Percentiles rank a stretch among this genome's conserved stretches.
Conservation (phyloP, 2,113 vertebrate genomes). For the mouse (Mus musculus) region DNA sequence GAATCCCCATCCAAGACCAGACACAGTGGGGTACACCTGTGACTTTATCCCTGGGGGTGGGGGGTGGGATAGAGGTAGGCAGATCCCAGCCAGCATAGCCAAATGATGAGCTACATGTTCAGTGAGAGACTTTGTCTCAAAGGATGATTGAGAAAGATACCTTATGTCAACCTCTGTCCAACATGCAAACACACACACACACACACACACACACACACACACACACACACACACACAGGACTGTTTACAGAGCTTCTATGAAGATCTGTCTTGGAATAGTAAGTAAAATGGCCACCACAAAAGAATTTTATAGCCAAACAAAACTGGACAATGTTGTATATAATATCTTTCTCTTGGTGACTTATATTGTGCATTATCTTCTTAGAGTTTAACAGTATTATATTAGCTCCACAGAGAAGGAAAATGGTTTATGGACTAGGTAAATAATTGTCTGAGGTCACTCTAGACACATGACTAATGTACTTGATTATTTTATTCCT, state of each 20-base stretch:
- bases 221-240: neutral
- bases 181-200: neutral
- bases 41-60: neutral
- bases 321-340: neutral
- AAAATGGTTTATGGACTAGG: neutral
- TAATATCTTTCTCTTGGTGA: neutral
- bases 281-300: neutral
- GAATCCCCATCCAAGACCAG: neutral
- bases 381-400: neutral
- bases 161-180: neutral
- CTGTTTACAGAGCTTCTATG: neutral
- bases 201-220: neutral
- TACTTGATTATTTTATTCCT: neutral
- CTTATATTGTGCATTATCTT: neutral
- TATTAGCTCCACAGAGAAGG: neutral
- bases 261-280: neutral
- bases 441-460: neutral
- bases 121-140: neutral
- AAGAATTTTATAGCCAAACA: neutral
- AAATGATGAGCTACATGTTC: neutral
- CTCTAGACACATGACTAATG: neutral
- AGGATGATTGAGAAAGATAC: neutral
- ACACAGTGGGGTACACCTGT: neutral
- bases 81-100: neutral
- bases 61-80: neutral